Conservation (phyloP, 2,888 invertebrate genomes). For the Caenorhabditis sp. region DNA sequence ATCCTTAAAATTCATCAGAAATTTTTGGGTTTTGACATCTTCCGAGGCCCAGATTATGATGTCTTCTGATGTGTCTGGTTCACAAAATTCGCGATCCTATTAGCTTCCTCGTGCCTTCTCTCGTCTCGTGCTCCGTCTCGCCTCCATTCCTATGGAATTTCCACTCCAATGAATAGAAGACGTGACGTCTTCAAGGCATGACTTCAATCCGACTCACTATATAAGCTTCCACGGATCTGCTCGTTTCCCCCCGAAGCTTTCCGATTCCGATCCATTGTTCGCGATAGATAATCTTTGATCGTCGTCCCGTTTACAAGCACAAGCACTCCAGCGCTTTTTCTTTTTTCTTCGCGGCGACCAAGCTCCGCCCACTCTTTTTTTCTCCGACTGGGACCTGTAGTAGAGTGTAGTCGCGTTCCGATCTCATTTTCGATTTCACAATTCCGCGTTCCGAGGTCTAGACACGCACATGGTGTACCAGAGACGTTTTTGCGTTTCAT, state of each 20-base stretch:
- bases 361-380: slow-evolving; percentile 19
- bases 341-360: slow-evolving; percentile 38
- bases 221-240: background rate
- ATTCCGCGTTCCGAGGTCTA: slow-evolving; percentile 26
- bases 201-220: too few species aligned
- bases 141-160: background rate
- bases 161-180: background rate
- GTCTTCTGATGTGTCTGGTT: too few species aligned
- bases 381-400: background rate
- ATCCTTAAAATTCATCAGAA: too few species aligned
- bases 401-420: slow-evolving; percentile 17
- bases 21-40: too few species aligned
- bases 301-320: background rate
- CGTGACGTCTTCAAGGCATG: background rate
- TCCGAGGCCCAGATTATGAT: too few species aligned
- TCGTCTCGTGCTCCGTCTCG: too few species aligned
- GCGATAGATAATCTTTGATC: background rate
- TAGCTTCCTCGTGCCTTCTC: too few species aligned
- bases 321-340: background rate
- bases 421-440: background rate
- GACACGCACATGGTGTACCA: slow-evolving; percentile 12
- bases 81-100: too few species aligned
- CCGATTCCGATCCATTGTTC: background rate
- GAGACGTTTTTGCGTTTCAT: background rate
- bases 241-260: background rate